Evolutionary conservation across 2,113 vertebrate species (phyloP), one percentile per base, ranked within the genome.

Genomic region (Pteruthius melanotis): DNA sequence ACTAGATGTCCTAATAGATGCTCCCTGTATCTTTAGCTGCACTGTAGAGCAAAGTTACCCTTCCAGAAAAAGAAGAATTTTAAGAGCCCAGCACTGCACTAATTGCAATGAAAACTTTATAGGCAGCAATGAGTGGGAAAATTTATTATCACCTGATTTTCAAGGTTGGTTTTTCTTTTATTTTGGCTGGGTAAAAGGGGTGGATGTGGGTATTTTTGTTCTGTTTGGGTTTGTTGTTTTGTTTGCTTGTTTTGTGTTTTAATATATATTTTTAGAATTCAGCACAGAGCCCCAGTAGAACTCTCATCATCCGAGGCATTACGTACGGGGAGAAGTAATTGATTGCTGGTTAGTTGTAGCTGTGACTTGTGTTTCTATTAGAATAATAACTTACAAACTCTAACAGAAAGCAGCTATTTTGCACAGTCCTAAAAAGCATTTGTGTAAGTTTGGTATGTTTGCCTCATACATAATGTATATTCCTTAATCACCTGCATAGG

Each of bases 391-490:
- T 88, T 92, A 26, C 61, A 80, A 90, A 88, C 28, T 86, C 75
- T 39, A 66, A 61, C 54, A 89, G 56, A 94, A 89, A 90, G 83
- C 60, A 95, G 70, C 87, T 95, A 90, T 97, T 97, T 95, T 92
- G 87, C 91, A 97, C 86, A 88, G 50, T 92, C 82, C 92, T 91
- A 83, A 94, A 95, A 97, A 93, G 44, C 84, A 82, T 96, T 96
- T 66, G 16, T 94, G 59, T 66, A 93, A 97, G 75, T 97, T 97
- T 95, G 91, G 81, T 95, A 47, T 95, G 71, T 94, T 96, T 91
- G 82, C 94, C 56, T 97, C 96, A 98, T 98, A 87, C 95, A 98
- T 98, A 97, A 98, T 97, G 93, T 68, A 98, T 97, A 82, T 35
- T 64, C 79, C 92, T 96, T 98, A 98, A 98, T 95, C 96, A 97